Percentiles rank a stretch among this genome's conserved stretches.
phyloP scores from a whole-genome alignment of 2,797 vertebrate genomes.

The Sciurus carolinensis region DNA sequence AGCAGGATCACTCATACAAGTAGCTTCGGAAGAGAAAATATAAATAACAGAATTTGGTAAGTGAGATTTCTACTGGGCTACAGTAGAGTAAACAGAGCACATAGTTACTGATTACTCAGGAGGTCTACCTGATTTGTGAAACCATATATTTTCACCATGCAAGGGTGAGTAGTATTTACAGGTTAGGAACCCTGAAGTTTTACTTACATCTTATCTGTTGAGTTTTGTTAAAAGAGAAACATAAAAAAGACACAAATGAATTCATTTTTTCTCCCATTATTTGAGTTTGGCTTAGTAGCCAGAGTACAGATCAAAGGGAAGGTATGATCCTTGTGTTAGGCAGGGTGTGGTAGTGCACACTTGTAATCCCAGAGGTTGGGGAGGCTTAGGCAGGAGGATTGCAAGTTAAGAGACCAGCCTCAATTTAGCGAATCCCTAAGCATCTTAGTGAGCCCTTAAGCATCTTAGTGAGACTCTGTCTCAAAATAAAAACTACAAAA shows the following conservation, averaged over 20 bases:
- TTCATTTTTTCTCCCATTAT: background rate
- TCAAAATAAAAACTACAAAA: no score
- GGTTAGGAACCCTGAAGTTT: background rate
- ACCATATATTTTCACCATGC: background rate
- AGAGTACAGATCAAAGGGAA: background rate
- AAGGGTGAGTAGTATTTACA: background rate
- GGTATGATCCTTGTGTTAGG: background rate
- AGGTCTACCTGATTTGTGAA: background rate
- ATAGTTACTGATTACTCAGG: background rate
- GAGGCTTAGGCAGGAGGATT: no score
- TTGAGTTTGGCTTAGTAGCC: background rate
- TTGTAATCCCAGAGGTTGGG: no score
- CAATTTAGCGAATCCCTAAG: no score
- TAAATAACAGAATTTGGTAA: slow-evolving; percentile 3
- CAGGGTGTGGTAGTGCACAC: no score
- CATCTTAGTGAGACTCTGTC: no score
- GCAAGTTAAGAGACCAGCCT: no score
- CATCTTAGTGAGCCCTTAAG: no score
- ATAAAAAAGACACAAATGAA: background rate
- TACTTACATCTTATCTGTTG: background rate
- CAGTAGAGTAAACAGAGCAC: background rate
- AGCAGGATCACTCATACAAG: background rate
- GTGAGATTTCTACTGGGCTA: background rate
- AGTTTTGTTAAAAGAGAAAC: background rate
- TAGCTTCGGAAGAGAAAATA: background rate